Base-by-base conservation (phyloP, 2,888 invertebrate species). In the Agriopis marginaria region DNA sequence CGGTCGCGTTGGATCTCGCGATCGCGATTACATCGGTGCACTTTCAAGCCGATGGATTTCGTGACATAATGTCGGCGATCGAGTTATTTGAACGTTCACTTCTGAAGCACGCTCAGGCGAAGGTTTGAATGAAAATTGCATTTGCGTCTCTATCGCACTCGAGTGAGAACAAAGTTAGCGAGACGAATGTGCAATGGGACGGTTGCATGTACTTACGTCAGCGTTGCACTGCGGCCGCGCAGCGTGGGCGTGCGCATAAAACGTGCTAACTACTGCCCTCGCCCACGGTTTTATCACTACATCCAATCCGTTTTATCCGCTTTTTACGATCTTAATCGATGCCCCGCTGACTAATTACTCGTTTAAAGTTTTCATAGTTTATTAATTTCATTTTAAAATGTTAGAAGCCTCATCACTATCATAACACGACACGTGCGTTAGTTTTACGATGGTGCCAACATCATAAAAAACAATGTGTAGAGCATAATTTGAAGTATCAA, bases 201-300 rank as follows among this genome's bases (percentile, higher is more conserved):
- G 78, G 80, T 79, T 86, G 86, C 83, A 87, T 75, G 73, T 68
- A 71, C 78, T 87, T 83, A 86, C 87, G 85, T 88, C 86, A 89
- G 78, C 73, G 70, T 53, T 82, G 85, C 84, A 83, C 64, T 66
- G 74, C 70, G 78, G 71, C 51, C 23, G n/a, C 14, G 47, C 47
- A n/a, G 78, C 17, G 44, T 54, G 59, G 55, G 60, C 59, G 68
- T 60, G 77, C 70, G 69, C 75, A 73, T 75, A 77, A 74, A 73
- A 73, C 72, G 72, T 70, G 70, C 75, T 74, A 74, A 72, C 74
- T 71, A 39, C 58, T 49, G 75, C 76, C 59, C 40, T 62, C 82
- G 79, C 85, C 85, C 79, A 82, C 83, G 77, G 80, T 72, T 78
- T 78, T 78, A 73, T 77, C 72, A 67, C 63, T 68, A 54, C 66